Evolutionary conservation across 2,888 invertebrate species (phyloP), one percentile per base, ranked within the genome.

Genomic region (Deilephila porcellus): DNA sequence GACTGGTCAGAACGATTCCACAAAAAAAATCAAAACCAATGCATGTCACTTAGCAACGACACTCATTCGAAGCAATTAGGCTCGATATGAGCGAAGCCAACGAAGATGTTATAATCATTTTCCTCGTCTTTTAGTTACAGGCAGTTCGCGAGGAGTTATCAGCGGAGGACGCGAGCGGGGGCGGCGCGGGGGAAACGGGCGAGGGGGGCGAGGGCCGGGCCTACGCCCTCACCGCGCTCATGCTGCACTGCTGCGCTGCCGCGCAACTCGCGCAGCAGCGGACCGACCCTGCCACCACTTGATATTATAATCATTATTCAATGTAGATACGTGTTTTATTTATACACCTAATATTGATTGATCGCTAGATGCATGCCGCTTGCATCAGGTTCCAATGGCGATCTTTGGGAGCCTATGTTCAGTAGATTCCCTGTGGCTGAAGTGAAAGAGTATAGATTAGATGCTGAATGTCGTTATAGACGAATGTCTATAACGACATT

Each of bases 211-310:
- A 99, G 86, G 97, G 97, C 78, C 97, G 98, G 83, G 97, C 98
- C 8, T 98, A 98, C 90, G 98, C 98, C 0, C 95, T 99, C 77
- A 98, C 98, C 71, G 97, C 99, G 72, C 96, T 99, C 78, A 97
- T 99, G 97, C 94, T 99, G 79, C 98, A 99, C 91, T 98, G 98
- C 91, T 99, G 99, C 92, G 97, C 99, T 4, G 99, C 98, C 4
- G 96, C 99, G 75, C 99, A 99, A 86, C 96, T 97, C 81, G 97
- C 97, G 62, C 92, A 93, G 81, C 90, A 90, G 75, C 87, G 85
- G 62, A 81, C 85, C 3, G 86, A 88, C 25, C 80, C 64, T 5
- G 81, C 89, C 76, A 86, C 89, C 74, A 87, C 91, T 83, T 92
- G 90, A 92, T 85, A 78, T 76, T 78, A 89, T 83, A 90, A 91